Evolutionary conservation across 1,140 invertebrate species (phyloP), one percentile per base, ranked within the genome.

Genomic region (Aphaenogaster rudis): DNA sequence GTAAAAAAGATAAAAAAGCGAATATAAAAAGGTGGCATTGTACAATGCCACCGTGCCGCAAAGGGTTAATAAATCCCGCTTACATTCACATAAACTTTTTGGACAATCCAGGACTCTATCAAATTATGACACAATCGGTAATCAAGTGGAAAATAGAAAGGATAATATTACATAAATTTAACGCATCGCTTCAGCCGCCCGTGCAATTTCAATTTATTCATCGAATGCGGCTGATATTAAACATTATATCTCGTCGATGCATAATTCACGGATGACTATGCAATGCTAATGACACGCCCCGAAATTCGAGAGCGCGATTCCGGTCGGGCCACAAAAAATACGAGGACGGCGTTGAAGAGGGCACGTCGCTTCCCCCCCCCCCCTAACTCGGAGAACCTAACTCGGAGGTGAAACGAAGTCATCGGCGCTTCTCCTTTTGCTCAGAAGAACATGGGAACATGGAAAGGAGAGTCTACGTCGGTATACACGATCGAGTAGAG

Each of bases 401-500:
- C 69, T 36, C 54, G 28, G 69, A 76, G 54, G 67, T 84, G 69
- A 76, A 74, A 72, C 69, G 42, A 76, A 84, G 69, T 84, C 80
- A 84, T 84, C 15, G 54, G 33, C 17, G 42, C 42, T 84, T n/a
- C n/a, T 84, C 8, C 33, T 84, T 84, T 84, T 84, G 33, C 54
- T 50, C 17, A 39, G 28, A 15, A 33, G 66, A 84, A 84, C 69
- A 76, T 57, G 80, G 66, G 42, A 69, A 74, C 80, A 74, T 61
- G 67, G 54, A 84, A 61, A 84, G 69, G 17, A 74, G 67, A 48
- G 28, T 82, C 54, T 82, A 36, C 28, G 67, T 59, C 63, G 63
- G 57, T 50, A 61, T 28, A 74, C 33, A 21, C 66, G 54, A 50
- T 66, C 71, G 66, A 61, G 87, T 88, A 84, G 91, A 91, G 86